Conservation (phyloP, 2,113 vertebrate species). For the Corvus cornix region DNA sequence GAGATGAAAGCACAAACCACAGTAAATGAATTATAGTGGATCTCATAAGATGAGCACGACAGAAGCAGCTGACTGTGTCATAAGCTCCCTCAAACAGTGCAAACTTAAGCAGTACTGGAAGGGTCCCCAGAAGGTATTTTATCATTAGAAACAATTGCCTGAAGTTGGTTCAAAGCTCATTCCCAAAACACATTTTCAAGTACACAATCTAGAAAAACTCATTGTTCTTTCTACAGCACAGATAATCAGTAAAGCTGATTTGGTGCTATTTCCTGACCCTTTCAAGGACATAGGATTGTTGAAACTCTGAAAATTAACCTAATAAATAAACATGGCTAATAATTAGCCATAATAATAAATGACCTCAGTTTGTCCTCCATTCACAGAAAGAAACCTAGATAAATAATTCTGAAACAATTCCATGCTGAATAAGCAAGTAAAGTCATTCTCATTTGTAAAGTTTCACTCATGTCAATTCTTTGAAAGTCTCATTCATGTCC, state of each 20-base stretch:
- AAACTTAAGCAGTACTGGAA: background rate
- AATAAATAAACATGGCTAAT: conserved; percentile 43
- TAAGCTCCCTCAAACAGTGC: background rate
- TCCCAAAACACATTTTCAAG: background rate
- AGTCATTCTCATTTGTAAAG: conserved; percentile 18
- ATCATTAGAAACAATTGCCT: background rate
- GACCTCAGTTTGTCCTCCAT: conserved; percentile 38
- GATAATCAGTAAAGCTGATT: background rate
- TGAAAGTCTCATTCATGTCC: background rate
- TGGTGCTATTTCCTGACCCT: background rate
- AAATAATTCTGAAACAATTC: conserved; percentile 28
- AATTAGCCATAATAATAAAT: conserved; percentile 58
- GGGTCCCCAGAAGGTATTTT: background rate
- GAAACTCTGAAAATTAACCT: conserved; percentile 23
- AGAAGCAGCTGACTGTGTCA: background rate
- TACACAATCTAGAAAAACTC: background rate
- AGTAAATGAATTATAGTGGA: background rate
- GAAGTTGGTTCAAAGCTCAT: background rate
- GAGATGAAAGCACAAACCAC: background rate
- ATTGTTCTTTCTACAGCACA: background rate
- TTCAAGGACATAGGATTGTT: background rate
- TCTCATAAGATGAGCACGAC: background rate
- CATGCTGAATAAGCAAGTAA: background rate
- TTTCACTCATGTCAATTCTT: background rate
- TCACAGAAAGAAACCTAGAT: conserved; percentile 17